These are phyloP conservation scores for Hypomesus transpacificus DNA, from an alignment of 2,113 vertebrate genomes.

Conservation along the genomic window DNA sequence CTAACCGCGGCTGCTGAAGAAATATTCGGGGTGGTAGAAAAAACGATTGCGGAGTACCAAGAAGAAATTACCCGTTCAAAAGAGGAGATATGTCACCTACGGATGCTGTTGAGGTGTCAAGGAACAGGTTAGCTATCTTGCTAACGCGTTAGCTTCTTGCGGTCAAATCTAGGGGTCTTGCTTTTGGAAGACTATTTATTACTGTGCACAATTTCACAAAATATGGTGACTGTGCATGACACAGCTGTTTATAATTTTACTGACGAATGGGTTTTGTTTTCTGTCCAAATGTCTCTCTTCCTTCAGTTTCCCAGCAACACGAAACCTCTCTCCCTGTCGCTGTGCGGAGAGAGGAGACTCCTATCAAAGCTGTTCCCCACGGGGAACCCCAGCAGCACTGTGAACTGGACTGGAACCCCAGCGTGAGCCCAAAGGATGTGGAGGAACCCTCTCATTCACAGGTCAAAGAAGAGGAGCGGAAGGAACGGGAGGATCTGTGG, in stretches of 20 bases:
- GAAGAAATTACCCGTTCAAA: slow-evolving; percentile 59
- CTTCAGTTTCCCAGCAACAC: slow-evolving; percentile 10
- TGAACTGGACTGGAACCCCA: slow-evolving; percentile 41
- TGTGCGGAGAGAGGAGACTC: no score
- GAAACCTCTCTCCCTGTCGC: slow-evolving; percentile 20
- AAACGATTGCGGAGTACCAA: slow-evolving; percentile 58
- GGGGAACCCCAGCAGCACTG: slow-evolving; percentile 39
- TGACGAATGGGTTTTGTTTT: no score
- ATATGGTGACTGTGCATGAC: no score
- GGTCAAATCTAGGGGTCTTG: not conserved
- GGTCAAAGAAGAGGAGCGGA: slow-evolving; percentile 54
- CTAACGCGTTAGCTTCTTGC: no score
- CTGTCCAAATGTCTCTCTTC: not conserved
- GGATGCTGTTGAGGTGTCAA: slow-evolving; percentile 58
- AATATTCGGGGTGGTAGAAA: slow-evolving; percentile 59
- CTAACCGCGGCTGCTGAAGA: slow-evolving; percentile 60
- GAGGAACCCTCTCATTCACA: slow-evolving; percentile 20
- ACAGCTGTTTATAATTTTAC: no score
- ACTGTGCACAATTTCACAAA: no score
- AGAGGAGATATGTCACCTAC: slow-evolving; percentile 62
- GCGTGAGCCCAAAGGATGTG: slow-evolving; percentile 43
- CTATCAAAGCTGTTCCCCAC: slow-evolving; percentile 19
- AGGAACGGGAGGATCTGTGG: slow-evolving; percentile 42
- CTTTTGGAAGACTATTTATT: not conserved
- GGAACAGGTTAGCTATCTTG: slow-evolving; percentile 46